Percentiles rank a stretch among this genome's conserved stretches.
Evolutionary conservation across 2,888 invertebrate genomes (phyloP).

Genomic region (Parochlus steinenii): DNA sequence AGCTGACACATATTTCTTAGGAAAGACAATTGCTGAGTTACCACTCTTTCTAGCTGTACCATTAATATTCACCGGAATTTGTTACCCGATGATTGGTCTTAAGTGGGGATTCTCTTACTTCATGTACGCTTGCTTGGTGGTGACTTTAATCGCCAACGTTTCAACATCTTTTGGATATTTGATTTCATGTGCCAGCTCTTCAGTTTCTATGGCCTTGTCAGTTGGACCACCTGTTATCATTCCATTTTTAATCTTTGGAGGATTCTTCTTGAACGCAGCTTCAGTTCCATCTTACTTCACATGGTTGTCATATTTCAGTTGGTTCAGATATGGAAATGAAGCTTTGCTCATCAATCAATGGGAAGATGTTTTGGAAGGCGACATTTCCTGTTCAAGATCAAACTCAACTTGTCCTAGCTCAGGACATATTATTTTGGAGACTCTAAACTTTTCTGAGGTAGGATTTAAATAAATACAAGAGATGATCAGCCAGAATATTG

Average conservation of each 20-base stretch:
- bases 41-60: conserved; percentile 77
- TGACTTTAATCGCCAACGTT: conserved; percentile 72
- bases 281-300: conserved; percentile 70
- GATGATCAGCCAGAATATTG: neutral
- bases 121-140: conserved; percentile 47
- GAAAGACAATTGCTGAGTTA: conserved; percentile 77
- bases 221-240: conserved; percentile 85
- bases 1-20: conserved; percentile 77
- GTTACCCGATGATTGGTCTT: conserved; percentile 80
- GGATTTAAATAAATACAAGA: conserved; percentile 13
- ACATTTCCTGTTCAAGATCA: conserved; percentile 55
- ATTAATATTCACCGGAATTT: conserved; percentile 59
- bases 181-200: conserved; percentile 71
- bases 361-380: conserved; percentile 52
- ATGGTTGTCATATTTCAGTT: conserved; percentile 77
- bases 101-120: conserved; percentile 57
- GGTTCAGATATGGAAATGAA: conserved; percentile 88
- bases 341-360: conserved; percentile 80
- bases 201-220: conserved; percentile 74
- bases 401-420: conserved; percentile 63
- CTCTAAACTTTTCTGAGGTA: conserved; percentile 60
- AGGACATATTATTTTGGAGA: conserved; percentile 61
- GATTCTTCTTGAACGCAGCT: conserved; percentile 85
- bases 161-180: conserved; percentile 83
- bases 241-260: conserved; percentile 87